A percentile compares a stretch with the other conserved stretches of the same genome.
Evolutionary conservation across 2,797 vertebrate genomes (phyloP).

Genomic region (Oreortyx pictus): DNA sequence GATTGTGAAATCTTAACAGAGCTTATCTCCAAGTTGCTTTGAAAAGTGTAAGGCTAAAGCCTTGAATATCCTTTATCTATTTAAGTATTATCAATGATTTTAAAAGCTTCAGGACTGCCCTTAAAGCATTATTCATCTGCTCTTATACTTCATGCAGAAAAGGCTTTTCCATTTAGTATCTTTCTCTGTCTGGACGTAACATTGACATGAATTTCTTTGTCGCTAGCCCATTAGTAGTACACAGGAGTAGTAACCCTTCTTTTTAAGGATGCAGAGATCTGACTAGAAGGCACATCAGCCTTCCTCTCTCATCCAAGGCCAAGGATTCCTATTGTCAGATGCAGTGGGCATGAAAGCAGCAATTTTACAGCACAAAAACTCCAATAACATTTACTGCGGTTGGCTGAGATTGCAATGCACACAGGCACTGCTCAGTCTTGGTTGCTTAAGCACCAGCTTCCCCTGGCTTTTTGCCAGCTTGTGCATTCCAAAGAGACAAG

Average conservation of each 20-base stretch:
- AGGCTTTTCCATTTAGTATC: slow-evolving; percentile 37
- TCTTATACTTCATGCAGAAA: background rate
- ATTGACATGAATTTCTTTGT: slow-evolving; percentile 74
- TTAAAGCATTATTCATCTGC: slow-evolving; percentile 34
- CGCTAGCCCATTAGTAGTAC: slow-evolving; percentile 68
- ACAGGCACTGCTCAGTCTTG: slow-evolving; percentile 80
- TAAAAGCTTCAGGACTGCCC: background rate
- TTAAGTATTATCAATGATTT: background rate
- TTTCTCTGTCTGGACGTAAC: slow-evolving; percentile 39
- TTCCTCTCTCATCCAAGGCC: slow-evolving; percentile 70
- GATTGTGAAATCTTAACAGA: background rate
- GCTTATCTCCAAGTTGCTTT: background rate
- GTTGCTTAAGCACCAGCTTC: slow-evolving; percentile 84
- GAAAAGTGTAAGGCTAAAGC: slow-evolving; percentile 9
- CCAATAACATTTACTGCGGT: slow-evolving; percentile 84
- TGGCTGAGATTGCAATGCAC: slow-evolving; percentile 81
- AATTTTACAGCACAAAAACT: slow-evolving; percentile 90
- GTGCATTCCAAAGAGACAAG: slow-evolving; percentile 78
- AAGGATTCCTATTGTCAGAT: slow-evolving; percentile 85
- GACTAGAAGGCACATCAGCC: slow-evolving; percentile 74
- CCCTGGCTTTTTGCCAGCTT: slow-evolving; percentile 81
- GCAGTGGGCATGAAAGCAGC: slow-evolving; percentile 89
- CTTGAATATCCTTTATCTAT: slow-evolving; percentile 23
- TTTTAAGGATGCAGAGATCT: slow-evolving; percentile 72
- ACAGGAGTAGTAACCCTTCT: slow-evolving; percentile 57